Conservation (phyloP, 2,797 vertebrate genomes). For the Menidia menidia region DNA sequence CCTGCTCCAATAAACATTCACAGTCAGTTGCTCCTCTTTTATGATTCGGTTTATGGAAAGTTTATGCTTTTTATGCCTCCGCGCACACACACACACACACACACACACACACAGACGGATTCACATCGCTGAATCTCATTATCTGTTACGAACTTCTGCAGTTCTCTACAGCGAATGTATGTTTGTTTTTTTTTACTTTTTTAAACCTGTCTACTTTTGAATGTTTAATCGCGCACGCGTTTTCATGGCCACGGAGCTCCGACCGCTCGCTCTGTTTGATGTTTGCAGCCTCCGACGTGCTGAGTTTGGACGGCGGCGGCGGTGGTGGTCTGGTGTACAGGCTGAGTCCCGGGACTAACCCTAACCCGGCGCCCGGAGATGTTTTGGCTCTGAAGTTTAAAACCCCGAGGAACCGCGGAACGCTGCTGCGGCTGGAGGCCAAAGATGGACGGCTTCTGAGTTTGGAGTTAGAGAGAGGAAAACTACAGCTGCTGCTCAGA, state of each 20-base stretch:
- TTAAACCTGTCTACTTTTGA: neutral
- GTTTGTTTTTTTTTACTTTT: no score
- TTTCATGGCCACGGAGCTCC: neutral
- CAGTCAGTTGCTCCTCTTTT: neutral
- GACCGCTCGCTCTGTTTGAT: slow-evolving; percentile 3
- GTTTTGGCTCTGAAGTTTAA: slow-evolving; percentile 92
- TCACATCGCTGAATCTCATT: neutral
- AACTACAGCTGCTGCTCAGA: slow-evolving; percentile 86
- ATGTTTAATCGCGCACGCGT: neutral
- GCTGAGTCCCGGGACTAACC: slow-evolving; percentile 76
- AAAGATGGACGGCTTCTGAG: slow-evolving; percentile 82
- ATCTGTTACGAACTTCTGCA: neutral
- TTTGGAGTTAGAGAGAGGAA: slow-evolving; percentile 89
- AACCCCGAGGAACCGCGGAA: slow-evolving; percentile 89
- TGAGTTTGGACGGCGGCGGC: slow-evolving; percentile 86
- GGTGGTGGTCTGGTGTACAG: slow-evolving; percentile 86
- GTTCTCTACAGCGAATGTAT: neutral
- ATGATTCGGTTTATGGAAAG: no score
- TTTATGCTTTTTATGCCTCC: no score
- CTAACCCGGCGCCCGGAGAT: slow-evolving; percentile 79
- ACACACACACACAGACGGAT: neutral
- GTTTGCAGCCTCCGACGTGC: slow-evolving; percentile 88
- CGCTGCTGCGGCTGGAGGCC: slow-evolving; percentile 85
- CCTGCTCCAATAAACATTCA: neutral
- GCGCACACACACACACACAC: neutral